Percentiles rank a stretch among this genome's conserved stretches.
Evolutionary conservation across 1,140 invertebrate genomes (phyloP).

Genomic region (Zaprionus davidi): DNA sequence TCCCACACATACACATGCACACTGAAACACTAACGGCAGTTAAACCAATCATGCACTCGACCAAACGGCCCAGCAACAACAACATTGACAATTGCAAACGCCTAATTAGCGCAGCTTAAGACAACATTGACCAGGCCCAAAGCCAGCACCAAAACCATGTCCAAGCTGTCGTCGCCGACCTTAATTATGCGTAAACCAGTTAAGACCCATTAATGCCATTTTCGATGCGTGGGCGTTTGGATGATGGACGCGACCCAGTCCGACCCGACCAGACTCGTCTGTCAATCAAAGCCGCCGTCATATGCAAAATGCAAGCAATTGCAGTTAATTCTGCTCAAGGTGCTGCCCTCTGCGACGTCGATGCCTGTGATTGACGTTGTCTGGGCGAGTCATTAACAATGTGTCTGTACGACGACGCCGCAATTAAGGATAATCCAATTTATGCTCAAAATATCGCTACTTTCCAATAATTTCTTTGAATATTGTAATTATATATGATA

Average conservation of each 20-base stretch:
- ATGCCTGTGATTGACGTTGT: not conserved
- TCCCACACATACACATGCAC: not conserved
- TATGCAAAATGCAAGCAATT: constrained; percentile 53
- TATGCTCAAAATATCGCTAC: not conserved
- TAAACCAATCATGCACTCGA: constrained; percentile 71
- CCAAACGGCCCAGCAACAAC: constrained; percentile 42
- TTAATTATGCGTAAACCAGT: constrained; percentile 76
- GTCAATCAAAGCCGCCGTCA: constrained; percentile 48
- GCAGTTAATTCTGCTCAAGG: constrained; percentile 47
- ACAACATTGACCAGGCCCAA: constrained; percentile 58
- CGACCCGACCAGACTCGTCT: constrained; percentile 7
- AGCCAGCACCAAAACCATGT: constrained; percentile 17
- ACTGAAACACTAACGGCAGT: constrained; percentile 17
- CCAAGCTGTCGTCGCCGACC: constrained; percentile 35
- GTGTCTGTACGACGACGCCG: not conserved
- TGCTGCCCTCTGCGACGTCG: constrained; percentile 17
- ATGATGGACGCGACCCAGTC: not conserved
- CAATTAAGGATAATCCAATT: not conserved
- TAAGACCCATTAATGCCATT: constrained; percentile 73
- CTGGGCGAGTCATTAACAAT: constrained; percentile 37
- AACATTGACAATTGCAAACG: constrained; percentile 34
- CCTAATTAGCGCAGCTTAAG: constrained; percentile 71
- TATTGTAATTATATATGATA: no score
- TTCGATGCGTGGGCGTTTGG: constrained; percentile 40
- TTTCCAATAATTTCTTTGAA: not conserved